Evolutionary conservation across 2,888 invertebrate genomes (phyloP).

Genomic region (Andrena trimmerana): DNA sequence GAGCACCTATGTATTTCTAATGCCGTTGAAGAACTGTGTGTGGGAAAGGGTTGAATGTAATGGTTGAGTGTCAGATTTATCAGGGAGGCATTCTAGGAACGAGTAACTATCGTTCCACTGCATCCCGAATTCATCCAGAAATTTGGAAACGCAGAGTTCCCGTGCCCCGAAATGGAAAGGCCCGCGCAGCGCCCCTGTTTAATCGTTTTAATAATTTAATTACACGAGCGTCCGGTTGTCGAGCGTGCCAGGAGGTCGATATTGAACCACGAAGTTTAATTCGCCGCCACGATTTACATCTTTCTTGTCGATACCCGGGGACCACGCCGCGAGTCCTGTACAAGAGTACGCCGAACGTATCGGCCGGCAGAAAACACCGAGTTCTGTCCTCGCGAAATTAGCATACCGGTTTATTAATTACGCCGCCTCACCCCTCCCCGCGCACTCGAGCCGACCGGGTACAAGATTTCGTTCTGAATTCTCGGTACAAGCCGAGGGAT

Average conservation of each 20-base stretch:
- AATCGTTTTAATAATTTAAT: constrained; percentile 56
- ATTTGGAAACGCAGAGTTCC: background rate
- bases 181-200: background rate
- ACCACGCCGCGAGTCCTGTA: constrained; percentile 27
- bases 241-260: constrained; percentile 39
- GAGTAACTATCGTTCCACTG: background rate
- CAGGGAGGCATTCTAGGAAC: too few species aligned
- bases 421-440: constrained; percentile 55
- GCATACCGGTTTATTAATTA: constrained; percentile 82
- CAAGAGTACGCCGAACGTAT: constrained; percentile 51
- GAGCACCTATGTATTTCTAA: too few species aligned
- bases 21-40: too few species aligned
- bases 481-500: constrained; percentile 47
- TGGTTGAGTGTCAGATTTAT: too few species aligned
- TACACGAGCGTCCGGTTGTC: constrained; percentile 39
- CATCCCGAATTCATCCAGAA: background rate
- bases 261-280: constrained; percentile 46
- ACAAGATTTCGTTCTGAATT: constrained; percentile 69
- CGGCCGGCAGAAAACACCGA: constrained; percentile 65
- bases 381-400: constrained; percentile 76
- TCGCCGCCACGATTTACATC: constrained; percentile 58
- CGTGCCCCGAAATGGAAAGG: background rate
- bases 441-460: constrained; percentile 39
- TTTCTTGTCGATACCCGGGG: constrained; percentile 51
- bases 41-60: too few species aligned